Evolutionary conservation across 2,113 vertebrate genomes (phyloP).

Genomic region (Phylloscopus trochilus): DNA sequence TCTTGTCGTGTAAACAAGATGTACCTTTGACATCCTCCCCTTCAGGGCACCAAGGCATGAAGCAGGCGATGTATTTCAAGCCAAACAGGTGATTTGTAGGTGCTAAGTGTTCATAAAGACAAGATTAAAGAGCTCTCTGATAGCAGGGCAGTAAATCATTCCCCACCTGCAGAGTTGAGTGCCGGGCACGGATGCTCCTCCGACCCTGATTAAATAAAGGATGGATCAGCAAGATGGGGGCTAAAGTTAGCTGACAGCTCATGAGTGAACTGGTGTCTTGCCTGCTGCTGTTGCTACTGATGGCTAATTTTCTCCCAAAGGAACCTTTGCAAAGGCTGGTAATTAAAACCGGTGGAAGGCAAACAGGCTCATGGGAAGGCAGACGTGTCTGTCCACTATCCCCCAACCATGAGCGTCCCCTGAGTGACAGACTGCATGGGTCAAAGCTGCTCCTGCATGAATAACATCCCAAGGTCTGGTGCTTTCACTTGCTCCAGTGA

Average conservation of each 20-base stretch:
- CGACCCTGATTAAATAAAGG: slow-evolving; percentile 55
- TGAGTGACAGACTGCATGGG: neutral
- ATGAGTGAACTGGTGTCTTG: slow-evolving; percentile 38
- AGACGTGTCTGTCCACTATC: neutral
- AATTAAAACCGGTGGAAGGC: slow-evolving; percentile 56
- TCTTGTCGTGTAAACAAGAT: slow-evolving; percentile 66
- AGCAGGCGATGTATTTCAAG: slow-evolving; percentile 40
- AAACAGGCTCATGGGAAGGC: slow-evolving; percentile 8
- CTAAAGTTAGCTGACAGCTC: slow-evolving; percentile 34
- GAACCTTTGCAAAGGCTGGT: slow-evolving; percentile 19
- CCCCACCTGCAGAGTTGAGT: slow-evolving; percentile 28
- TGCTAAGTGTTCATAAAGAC: slow-evolving; percentile 63
- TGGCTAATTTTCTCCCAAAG: slow-evolving; percentile 44
- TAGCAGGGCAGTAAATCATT: slow-evolving; percentile 48
- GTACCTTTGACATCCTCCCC: slow-evolving; percentile 52
- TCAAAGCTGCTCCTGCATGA: neutral
- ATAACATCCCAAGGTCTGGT: neutral
- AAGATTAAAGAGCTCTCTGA: slow-evolving; percentile 64
- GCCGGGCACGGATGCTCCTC: neutral
- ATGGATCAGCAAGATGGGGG: neutral
- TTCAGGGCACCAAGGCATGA: slow-evolving; percentile 51
- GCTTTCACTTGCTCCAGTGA: neutral
- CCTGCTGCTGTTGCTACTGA: neutral
- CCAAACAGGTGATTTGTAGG: slow-evolving; percentile 59
- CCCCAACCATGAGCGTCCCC: neutral